Evolutionary conservation across 2,888 invertebrate species (phyloP), one percentile per base, ranked within the genome.

Genomic region (Scaptomyza tumidula): DNA sequence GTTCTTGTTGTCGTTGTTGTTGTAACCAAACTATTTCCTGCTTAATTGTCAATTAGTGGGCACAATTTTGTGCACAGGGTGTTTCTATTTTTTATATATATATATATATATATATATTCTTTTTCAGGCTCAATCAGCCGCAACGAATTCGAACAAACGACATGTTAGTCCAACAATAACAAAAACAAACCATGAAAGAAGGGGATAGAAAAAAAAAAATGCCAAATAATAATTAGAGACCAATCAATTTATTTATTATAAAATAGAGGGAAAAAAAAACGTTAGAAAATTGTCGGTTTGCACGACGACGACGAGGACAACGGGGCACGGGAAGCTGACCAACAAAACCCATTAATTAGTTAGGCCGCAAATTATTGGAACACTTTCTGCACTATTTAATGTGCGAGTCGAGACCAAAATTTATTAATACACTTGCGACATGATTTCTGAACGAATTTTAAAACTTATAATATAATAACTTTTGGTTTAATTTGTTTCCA

Each of bases 41-140:
- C 79, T 86, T 86, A 86, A 83, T 83, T 83, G 86, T 75, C 86
- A 83, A 83, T 83, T 83, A 86, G 84, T 81, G 79, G 79, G 74
- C 81, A 72, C 77, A 86, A 69, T 70, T 70, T 80, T 83, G 69
- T 63, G 65, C 59, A 69, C 62, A 85, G 59, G 61, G 75, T 71
- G 75, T 71, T 19, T 2, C 19, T n/a, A n/a, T n/a, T n/a, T n/a
- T n/a, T n/a, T n/a, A n/a, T n/a, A 19, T 19, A 19, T 19, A 19
- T 19, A 19, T 19, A 19, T 19, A 19, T 19, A 19, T 19, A 19
- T 19, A 19, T 19, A 19, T 19, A 19, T 19, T 19, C 19, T 24
- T 24, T 24, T 70, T 69, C 68, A 62, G 50, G 54, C 48, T 52
- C 71, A 86, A 80, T 69, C 79, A 69, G 75, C 74, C 86, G 70